phyloP scores from a whole-genome alignment of 2,113 vertebrate genomes.

The Sebastes schlegelii region DNA sequence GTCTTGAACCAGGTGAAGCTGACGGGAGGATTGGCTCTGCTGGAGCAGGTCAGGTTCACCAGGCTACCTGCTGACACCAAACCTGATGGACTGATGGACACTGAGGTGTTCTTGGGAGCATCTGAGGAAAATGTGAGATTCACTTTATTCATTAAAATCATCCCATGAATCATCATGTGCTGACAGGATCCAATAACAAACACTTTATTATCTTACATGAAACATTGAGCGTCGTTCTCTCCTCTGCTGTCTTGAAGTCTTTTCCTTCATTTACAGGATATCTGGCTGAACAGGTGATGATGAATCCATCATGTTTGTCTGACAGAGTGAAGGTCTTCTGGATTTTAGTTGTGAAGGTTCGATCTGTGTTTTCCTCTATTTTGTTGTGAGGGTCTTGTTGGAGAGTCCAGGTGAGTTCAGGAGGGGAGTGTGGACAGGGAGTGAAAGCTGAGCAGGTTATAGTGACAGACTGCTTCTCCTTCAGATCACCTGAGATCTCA shows the following conservation, averaged over 20 bases:
- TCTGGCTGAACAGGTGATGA: too few species aligned
- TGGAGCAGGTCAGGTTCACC: constrained; percentile 68
- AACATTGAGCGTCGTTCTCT: too few species aligned
- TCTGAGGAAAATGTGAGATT: constrained; percentile 37
- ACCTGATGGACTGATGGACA: constrained; percentile 11
- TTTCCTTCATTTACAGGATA: too few species aligned
- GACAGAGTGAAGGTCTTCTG: neutral
- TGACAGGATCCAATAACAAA: neutral
- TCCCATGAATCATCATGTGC: neutral
- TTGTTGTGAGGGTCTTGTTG: neutral
- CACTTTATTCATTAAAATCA: neutral
- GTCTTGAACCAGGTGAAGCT: constrained; percentile 65
- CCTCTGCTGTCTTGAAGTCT: too few species aligned
- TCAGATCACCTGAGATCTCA: constrained; percentile 8
- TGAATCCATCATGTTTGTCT: too few species aligned
- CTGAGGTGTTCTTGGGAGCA: constrained; percentile 51
- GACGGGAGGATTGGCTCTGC: constrained; percentile 64
- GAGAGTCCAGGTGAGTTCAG: constrained; percentile 52
- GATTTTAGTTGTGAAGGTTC: neutral
- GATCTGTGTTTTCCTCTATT: neutral
- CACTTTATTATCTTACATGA: too few species aligned
- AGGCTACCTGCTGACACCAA: constrained; percentile 28
- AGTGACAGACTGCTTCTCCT: neutral
- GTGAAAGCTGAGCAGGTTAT: constrained; percentile 55
- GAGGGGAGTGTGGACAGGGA: constrained; percentile 51